phyloP scores from a whole-genome alignment of 2,888 invertebrate genomes.

The Plebejus anna region DNA sequence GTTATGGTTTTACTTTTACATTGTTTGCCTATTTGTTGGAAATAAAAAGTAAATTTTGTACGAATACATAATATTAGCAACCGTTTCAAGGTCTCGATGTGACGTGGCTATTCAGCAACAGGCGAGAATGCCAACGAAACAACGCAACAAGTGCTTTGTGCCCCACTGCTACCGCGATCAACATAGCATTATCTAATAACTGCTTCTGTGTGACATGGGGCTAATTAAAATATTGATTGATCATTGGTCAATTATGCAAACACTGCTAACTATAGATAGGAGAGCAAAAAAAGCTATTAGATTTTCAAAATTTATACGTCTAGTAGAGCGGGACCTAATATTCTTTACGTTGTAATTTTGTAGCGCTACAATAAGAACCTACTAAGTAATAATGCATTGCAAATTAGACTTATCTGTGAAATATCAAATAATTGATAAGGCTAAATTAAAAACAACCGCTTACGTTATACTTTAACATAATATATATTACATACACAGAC shows the following conservation, averaged over 20 bases:
- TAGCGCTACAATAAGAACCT: background rate
- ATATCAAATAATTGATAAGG: constrained; percentile 1
- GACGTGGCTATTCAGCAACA: constrained; percentile 65
- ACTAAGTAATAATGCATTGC: background rate
- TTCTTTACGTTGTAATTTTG: background rate
- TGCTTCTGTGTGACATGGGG: constrained; percentile 36
- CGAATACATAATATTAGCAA: constrained; percentile 44
- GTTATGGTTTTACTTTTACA: background rate
- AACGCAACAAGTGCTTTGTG: constrained; percentile 72
- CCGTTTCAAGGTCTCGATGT: constrained; percentile 58
- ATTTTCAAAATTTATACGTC: background rate
- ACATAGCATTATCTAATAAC: constrained; percentile 59
- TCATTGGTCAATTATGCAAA: constrained; percentile 1
- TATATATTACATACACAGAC: background rate
- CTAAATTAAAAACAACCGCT: constrained; percentile 1
- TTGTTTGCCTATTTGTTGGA: background rate
- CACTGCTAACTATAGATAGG: background rate
- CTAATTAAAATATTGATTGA: constrained; percentile 30
- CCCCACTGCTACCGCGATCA: constrained; percentile 52
- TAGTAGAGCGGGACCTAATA: background rate
- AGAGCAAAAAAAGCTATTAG: background rate
- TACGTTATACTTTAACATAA: background rate
- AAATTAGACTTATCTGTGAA: background rate
- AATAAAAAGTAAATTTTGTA: constrained; percentile 28
- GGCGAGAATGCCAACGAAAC: constrained; percentile 70